phyloP scores from a whole-genome alignment of 2,113 vertebrate genomes.

The Brachypodius melanocephalos region DNA sequence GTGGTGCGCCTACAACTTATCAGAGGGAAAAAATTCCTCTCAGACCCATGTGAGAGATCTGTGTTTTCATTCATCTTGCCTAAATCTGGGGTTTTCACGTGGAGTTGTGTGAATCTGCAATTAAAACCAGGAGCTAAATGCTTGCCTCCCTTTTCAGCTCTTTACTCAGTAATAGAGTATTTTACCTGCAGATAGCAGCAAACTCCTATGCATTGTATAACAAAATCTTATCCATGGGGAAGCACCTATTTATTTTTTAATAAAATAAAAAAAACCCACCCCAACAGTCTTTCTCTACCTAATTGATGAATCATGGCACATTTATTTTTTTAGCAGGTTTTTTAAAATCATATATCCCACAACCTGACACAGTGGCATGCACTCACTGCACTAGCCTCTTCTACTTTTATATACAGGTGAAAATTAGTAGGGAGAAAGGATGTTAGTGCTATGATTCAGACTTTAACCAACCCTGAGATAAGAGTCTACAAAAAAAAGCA shows the following conservation, averaged over 20 bases:
- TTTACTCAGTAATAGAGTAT: conserved; percentile 34
- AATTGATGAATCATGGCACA: background rate
- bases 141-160: background rate
- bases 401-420: background rate
- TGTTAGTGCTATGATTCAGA: background rate
- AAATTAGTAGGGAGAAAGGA: background rate
- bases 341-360: background rate
- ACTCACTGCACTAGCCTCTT: background rate
- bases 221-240: background rate
- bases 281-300: background rate
- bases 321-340: background rate
- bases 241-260: background rate
- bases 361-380: background rate
- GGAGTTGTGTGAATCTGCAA: background rate
- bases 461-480: background rate
- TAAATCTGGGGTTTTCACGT: background rate
- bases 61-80: background rate
- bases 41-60: background rate
- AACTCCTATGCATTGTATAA: conserved; percentile 35
- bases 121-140: background rate
- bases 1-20: background rate
- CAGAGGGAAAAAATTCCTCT: background rate
- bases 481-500: background rate
- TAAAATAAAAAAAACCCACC: background rate
- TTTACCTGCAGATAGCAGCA: conserved; percentile 71